These are phyloP conservation scores for Nymphicus hollandicus DNA, from an alignment of 2,113 vertebrate genomes.

Conservation along the genomic window DNA sequence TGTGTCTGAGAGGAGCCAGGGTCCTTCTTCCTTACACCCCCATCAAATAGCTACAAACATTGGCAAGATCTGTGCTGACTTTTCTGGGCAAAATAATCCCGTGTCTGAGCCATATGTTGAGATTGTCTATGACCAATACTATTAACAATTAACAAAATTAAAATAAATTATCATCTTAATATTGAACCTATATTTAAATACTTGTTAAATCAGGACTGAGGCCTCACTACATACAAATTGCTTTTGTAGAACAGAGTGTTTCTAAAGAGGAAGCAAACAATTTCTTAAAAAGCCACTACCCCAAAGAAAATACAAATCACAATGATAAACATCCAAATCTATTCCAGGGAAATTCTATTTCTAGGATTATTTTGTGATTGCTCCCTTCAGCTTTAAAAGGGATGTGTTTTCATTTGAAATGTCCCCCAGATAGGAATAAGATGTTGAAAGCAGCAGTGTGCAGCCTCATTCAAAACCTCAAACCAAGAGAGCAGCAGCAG, in stretches of 20 bases:
- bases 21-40: not conserved
- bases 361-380: not conserved
- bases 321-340: not conserved
- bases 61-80: not conserved
- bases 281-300: not conserved
- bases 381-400: not conserved
- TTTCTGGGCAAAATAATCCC: not conserved
- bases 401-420: not conserved
- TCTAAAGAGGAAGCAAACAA: not conserved
- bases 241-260: not conserved
- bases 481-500: not conserved
- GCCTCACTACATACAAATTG: not conserved
- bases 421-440: not conserved
- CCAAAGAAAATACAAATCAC: not conserved
- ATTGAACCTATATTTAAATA: not conserved
- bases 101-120: not conserved
- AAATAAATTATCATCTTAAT: not conserved
- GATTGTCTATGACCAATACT: not conserved
- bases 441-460: not conserved
- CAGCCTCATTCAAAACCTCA: not conserved
- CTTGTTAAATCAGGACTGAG: not conserved
- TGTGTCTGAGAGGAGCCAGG: not conserved
- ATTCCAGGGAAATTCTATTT: not conserved
- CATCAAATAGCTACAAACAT: fast-evolving
- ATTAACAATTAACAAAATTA: not conserved